Conservation (phyloP, 2,113 vertebrate genomes). For the Anoplopoma fimbria region DNA sequence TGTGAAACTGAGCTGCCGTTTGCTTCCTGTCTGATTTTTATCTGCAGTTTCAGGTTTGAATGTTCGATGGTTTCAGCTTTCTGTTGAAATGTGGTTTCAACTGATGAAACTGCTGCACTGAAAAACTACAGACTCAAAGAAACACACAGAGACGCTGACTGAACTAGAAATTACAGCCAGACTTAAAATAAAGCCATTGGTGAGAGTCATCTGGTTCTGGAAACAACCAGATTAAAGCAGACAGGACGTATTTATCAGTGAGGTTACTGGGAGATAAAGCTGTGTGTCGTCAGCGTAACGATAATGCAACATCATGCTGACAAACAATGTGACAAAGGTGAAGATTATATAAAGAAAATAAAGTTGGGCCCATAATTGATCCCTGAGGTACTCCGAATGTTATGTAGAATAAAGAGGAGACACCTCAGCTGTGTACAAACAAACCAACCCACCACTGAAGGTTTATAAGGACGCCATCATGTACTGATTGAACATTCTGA, state of each 20-base stretch:
- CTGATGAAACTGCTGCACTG: slow-evolving; percentile 36
- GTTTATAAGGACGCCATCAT: too few relatives aligned
- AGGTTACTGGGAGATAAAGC: too few relatives aligned
- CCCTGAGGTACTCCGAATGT: neutral
- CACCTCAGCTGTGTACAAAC: too few relatives aligned
- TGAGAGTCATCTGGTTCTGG: too few relatives aligned
- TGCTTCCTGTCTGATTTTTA: slow-evolving; percentile 41
- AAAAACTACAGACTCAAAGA: neutral
- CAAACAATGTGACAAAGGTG: too few relatives aligned
- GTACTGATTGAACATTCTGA: too few relatives aligned
- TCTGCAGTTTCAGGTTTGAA: slow-evolving; percentile 40
- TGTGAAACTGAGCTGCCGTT: neutral
- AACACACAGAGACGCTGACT: neutral
- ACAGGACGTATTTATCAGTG: too few relatives aligned
- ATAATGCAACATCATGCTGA: too few relatives aligned
- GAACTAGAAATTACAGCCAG: neutral
- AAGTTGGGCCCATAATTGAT: neutral
- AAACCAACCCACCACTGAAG: too few relatives aligned
- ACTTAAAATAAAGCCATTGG: neutral
- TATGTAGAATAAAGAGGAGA: neutral
- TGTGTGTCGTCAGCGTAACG: too few relatives aligned
- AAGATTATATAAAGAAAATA: neutral
- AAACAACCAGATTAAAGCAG: too few relatives aligned
- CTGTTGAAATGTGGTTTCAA: slow-evolving; percentile 67
- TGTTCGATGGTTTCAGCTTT: slow-evolving; percentile 11